Base-by-base conservation (phyloP, 2,888 invertebrate species). In the Minunthozetes semirufus region DNA sequence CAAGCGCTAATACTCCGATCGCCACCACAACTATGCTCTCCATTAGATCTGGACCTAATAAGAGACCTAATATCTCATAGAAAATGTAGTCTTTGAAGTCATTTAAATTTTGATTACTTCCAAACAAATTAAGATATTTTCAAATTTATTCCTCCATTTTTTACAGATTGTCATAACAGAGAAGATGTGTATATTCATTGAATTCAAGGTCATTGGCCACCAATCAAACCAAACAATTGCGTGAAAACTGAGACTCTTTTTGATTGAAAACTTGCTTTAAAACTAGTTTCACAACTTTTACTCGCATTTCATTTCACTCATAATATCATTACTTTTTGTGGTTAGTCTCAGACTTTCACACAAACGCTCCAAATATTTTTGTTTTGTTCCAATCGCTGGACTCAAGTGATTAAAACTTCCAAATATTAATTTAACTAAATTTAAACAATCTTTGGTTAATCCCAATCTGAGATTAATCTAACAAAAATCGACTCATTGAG, bases 311-410 rank as follows among this genome's bases (percentile, higher is more conserved):
- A 19, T 66, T 66, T n/a, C 22, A n/a, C 27, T 33, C 27, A n/a
- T 9, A 27, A 17, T 25, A 42, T 71, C 42, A 42, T 33, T 33
- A 56, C 53, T 76, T 85, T 33, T 4, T 33, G 5, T 33, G 33
- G 61, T 48, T 27, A 90, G 87, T 94, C 93, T 82, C 87, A 88
- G 42, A 92, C 92, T 81, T 94, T 92, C 2, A 90, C 90, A 6
- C 88, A 38, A 98, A 85, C 82, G 92, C 91, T 81, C 90, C 88
- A 68, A 93, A 85, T 15, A 96, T 91, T n/a, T 89, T 90, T 81
- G 90, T 89, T 87, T 74, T 72, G 9, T 79, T 29, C 22, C n/a
- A n/a, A n/a, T n/a, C n/a, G n/a, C n/a, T n/a, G n/a, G n/a, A n/a
- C n/a, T n/a, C n/a, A n/a, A n/a, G n/a, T n/a, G n/a, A n/a, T n/a